Evolutionary conservation across 2,113 vertebrate genomes (phyloP), one percentile per base, ranked within the genome.

Genomic region (Pelusios castaneus): DNA sequence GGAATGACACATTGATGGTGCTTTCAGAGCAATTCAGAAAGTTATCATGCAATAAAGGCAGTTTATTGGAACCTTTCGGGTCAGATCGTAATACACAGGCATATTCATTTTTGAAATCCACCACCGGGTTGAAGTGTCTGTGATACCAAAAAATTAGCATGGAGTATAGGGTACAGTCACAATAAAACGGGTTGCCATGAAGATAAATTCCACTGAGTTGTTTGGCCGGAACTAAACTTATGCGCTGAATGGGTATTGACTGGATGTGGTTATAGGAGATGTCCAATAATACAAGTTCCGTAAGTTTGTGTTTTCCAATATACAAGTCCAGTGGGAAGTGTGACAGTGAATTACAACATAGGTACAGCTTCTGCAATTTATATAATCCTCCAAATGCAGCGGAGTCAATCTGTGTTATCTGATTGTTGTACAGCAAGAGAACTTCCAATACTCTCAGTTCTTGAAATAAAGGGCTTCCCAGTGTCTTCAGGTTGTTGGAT

Each of bases 381-480:
- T 89, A 86, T 55, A 99, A 89, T 84, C 97, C 98, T 63, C 95
- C 96, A 31, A 99, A 99, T 60, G 98, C 97, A 49, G 97, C 97
- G 2, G 97, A 86, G 56, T 97, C 95, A 1, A 98, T 97, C 54
- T 97, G 97, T 34, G 75, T 67, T 77, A 99, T 98, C 63, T 97
- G 98, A 94, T 99, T 99, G 76, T 98, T 98, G 95, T 98, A 99
- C 63, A 99, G 94, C 90, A 99, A 96, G 10, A 99, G 97, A 94
- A 98, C 97, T 88, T 98, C 98, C 77, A 99, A 95, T 1, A 91
- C 94, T 81, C 82, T 97, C 12, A 99, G 95, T 70, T 98, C 98
- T 17, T 94, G 94, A 89, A 99, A 99, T 45, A 98, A 85, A 1
- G 98, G 98, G 24, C 97, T 95, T 70, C 98, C 95, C 85, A 99